phyloP scores from a whole-genome alignment of 30 jellyfish, hydroid and myxozoan species.

The Euphysa ruthae region DNA sequence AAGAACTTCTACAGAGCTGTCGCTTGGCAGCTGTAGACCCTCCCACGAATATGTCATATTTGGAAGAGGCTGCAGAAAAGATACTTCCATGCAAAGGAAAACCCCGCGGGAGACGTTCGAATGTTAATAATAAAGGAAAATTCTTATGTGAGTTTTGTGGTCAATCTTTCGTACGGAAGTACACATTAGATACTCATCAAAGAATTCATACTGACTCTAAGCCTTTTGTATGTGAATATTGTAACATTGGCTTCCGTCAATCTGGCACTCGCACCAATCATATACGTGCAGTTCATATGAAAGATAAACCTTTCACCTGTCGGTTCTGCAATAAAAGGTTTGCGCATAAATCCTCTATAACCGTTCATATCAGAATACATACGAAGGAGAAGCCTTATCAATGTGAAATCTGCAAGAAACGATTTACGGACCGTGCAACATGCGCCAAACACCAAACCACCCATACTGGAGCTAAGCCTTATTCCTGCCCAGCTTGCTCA shows the following conservation, averaged over 20 bases:
- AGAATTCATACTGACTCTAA: constrained; percentile 53
- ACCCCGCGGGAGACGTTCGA: neutral
- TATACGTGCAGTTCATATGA: constrained; percentile 26
- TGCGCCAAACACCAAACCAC: constrained; percentile 50
- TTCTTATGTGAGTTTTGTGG: constrained; percentile 68
- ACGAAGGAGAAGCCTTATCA: constrained; percentile 32
- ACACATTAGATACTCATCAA: constrained; percentile 57
- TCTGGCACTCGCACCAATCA: constrained; percentile 47
- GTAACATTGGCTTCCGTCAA: constrained; percentile 64
- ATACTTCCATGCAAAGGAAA: neutral
- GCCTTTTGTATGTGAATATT: constrained; percentile 58
- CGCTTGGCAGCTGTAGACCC: neutral
- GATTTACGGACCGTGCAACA: constrained; percentile 42
- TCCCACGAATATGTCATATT: constrained; percentile 10
- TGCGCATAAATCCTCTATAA: constrained; percentile 28
- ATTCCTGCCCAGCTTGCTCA: constrained; percentile 40
- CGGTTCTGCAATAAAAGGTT: constrained; percentile 16
- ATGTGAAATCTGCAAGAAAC: constrained; percentile 5
- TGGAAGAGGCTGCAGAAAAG: constrained; percentile 31
- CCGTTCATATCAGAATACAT: constrained; percentile 30
- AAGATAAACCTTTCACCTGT: constrained; percentile 24
- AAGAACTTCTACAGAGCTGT: neutral
- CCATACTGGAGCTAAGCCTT: constrained; percentile 64
- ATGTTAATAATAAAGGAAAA: constrained; percentile 35
- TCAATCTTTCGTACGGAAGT: constrained; percentile 48